A percentile compares a stretch with the other conserved stretches of the same genome.
phyloP scores from a whole-genome alignment of 2,888 invertebrate genomes.

The Platycheirus rosarum region DNA sequence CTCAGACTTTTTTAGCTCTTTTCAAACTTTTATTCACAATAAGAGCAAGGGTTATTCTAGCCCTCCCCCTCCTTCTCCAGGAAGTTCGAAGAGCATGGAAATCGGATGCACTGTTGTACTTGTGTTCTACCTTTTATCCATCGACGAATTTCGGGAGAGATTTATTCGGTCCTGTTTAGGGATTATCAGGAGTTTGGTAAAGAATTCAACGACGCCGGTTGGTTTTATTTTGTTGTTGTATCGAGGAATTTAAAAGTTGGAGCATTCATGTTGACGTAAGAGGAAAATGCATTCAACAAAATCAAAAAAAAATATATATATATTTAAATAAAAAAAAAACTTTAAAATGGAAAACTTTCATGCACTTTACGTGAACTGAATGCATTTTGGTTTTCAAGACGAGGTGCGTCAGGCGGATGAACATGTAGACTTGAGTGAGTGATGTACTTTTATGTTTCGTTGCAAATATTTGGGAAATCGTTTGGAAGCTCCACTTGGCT shows the following conservation, averaged over 20 bases:
- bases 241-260: slow-evolving; percentile 39
- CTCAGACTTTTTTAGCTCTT: slow-evolving; percentile 38
- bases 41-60: background rate
- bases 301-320: background rate
- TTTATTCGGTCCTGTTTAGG: slow-evolving; percentile 38
- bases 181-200: slow-evolving; percentile 16
- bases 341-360: slow-evolving; percentile 38
- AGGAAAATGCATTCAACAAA: slow-evolving; percentile 2
- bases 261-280: slow-evolving; percentile 51
- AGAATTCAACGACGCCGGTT: slow-evolving; percentile 23
- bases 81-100: slow-evolving; percentile 26
- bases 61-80: background rate
- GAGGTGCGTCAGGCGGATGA: slow-evolving; percentile 2
- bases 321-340: slow-evolving; percentile 5
- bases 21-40: background rate
- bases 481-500: slow-evolving; percentile 46
- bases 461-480: slow-evolving; percentile 63
- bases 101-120: slow-evolving; percentile 45
- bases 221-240: slow-evolving; percentile 9
- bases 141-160: slow-evolving; percentile 29
- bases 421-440: background rate
- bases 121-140: slow-evolving; percentile 45
- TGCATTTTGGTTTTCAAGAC: slow-evolving; percentile 12
- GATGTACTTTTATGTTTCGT: slow-evolving; percentile 15
- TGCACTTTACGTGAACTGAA: slow-evolving; percentile 66